Evolutionary conservation across 2,888 invertebrate species (phyloP), one percentile per base, ranked within the genome.

Genomic region (Heterodera filipjevi): DNA sequence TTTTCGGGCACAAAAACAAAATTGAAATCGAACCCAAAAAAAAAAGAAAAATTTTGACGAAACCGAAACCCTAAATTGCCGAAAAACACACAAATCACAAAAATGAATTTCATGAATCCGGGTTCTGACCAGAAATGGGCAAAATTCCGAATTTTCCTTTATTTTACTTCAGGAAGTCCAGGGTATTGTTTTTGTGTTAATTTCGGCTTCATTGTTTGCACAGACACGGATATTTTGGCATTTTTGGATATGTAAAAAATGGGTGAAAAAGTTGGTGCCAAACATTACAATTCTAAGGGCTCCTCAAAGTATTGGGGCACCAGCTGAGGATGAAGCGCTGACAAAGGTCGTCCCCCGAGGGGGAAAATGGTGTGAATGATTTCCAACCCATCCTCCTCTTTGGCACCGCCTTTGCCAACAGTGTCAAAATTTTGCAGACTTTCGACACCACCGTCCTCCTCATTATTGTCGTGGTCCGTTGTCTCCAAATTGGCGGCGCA

Each of bases 291-390:
- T 71, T 84, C 84, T 19, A 59, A 32, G 14, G 82, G 78, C 59
- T 85, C 80, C 33, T 86, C 87, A 44, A 86, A 85, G 71, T 87
- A 86, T 66, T 79, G 78, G 14, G 87, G 86, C n/a, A 85, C 49
- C 79, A 86, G 80, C 35, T 82, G 75, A 32, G 77, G 79, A 59
- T 82, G 82, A 14, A 88, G 82, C 2, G 86, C 87, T 3, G 85
- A 85, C 46, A 87, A 86, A 14, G 86, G 85, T 72, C 81, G 81
- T 64, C 86, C 86, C 79, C 86, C 84, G n/a, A 86, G 78, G 14
- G 83, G 77, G 64, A 89, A 86, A n/a, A 81, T 44, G 22, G 35
- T 49, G 19, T 66, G 32, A 16, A 79, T 77, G n/a, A 83, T 77
- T 10, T 85, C 35, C 49, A 83, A 59, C 3, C 53, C 79, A 46